Base-by-base conservation (phyloP, 2,888 invertebrate species). In the Lasioglossum morio region DNA sequence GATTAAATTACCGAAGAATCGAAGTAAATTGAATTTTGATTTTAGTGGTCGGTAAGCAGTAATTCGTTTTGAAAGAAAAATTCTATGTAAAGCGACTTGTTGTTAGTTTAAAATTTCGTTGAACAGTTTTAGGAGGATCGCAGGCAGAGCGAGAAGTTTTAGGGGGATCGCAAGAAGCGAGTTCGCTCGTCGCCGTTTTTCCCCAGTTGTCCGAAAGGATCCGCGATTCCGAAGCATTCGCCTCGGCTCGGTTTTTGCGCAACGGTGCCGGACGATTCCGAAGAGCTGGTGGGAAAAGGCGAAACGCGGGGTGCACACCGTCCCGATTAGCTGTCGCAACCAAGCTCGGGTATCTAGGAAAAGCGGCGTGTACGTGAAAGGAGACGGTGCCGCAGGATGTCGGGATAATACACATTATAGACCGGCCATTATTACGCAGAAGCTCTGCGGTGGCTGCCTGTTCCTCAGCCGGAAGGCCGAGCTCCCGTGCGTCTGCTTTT, bases 331-430 rank as follows among this genome's bases (percentile, higher is more conserved):
- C 77, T 90, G 85, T 89, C 86, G 89, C 89, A 90, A 87, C 37
- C 81, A 70, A 34, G 27, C 10, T 34, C 27, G 81, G 80, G 88
- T 30, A 60, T 82, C 82, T 82, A 85, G 77, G 85, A 84, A 81
- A 88, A 90, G 89, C 91, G 87, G 89, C 87, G 69, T 69, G 8
- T 63, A 92, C 85, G 88, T 87, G 84, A 86, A 88, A 91, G 90
- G 89, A 89, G 87, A 75, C 87, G 75, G 70, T 70, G 70, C 89
- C 57, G 80, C 80, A 93, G 93, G 93, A 94, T 93, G 93, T 93
- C 88, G 82, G 91, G 92, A 94, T 94, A 91, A 93, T 93, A 94
- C 88, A 91, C 92, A 94, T 94, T 93, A 92, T 84, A 87, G 89
- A 74, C 88, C 85, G 63, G 77, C 84, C 86, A 86, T 91, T 87